Base-by-base conservation (phyloP, 2,797 vertebrate species). In the Linurgus olivaceus region DNA sequence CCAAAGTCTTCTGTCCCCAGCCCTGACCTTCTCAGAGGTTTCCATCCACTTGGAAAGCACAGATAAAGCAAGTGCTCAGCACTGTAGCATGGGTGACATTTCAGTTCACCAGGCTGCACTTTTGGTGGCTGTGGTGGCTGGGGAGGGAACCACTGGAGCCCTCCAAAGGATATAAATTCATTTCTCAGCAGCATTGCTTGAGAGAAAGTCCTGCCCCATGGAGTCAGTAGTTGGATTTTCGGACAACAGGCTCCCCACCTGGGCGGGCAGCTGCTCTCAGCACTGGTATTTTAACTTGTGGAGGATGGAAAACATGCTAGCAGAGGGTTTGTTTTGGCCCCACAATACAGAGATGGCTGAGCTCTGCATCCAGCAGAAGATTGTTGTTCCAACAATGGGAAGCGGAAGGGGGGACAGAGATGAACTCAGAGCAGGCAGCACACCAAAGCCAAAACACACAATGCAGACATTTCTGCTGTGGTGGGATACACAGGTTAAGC, bases 381-480 rank as follows among this genome's bases (percentile, higher is more conserved):
- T 29, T 94, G 74, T 94, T 96, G 95, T 93, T 97, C 85, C 73
- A 94, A 91, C 93, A 94, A 89, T 86, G 93, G 82, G 75, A 96
- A 95, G 87, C 35, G 44, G 88, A 94, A 91, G 33, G 62, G 65
- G 88, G 95, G 68, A 86, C 84, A 96, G 82, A 95, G 92, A 86
- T 92, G 67, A 94, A 94, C 91, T 90, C 65, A 11, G 83, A 94
- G 63, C 77, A 45, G 2, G 3, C 55, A 62, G 76, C 2, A 3
- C 86, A 78, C 26, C 63, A 31, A 78, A 88, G 94, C 96, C 96
- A 97, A 97, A 96, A 95, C 66, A 96, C 93, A 96, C 93, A 97
- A 8, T 54, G 47, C 80, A 93, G 80, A 10, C 40, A 14, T 85
- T 87, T 73, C 93, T 96, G 77, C 73, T 94, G 38, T 10, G 12